phyloP scores from a whole-genome alignment of 2,113 vertebrate genomes.

The Brachionichthys hirsutus region DNA sequence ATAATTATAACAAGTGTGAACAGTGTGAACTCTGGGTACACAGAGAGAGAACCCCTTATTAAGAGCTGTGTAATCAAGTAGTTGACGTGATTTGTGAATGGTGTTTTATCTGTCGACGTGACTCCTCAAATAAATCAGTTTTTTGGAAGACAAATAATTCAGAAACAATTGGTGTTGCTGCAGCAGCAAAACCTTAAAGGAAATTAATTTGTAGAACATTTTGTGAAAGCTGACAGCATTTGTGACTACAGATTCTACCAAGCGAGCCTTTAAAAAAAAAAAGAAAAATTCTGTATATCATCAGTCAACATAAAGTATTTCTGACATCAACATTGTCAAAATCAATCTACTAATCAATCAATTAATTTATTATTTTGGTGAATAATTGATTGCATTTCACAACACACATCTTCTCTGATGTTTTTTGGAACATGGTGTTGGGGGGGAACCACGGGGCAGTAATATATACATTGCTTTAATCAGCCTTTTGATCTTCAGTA shows the following conservation, averaged over 20 bases:
- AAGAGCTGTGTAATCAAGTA: conserved; percentile 76
- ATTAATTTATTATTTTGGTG: conserved; percentile 71
- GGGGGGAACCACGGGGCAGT: conserved; percentile 62
- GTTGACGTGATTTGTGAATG: conserved; percentile 64
- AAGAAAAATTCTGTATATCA: conserved; percentile 11
- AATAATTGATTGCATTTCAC: conserved; percentile 74
- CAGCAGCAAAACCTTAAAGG: neutral
- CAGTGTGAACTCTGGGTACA: conserved; percentile 65
- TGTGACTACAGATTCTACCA: neutral
- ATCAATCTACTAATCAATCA: conserved; percentile 75
- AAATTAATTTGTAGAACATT: neutral
- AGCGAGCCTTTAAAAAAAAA: neutral
- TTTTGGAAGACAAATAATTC: conserved; percentile 35
- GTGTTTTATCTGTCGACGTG: conserved; percentile 67
- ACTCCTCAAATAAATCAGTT: conserved; percentile 36
- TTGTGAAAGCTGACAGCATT: neutral
- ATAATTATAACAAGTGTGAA: conserved; percentile 78
- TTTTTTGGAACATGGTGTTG: conserved; percentile 68
- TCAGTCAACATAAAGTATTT: conserved; percentile 47
- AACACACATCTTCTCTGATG: conserved; percentile 70
- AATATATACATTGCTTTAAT: conserved; percentile 81
- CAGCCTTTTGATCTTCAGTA: conserved; percentile 77
- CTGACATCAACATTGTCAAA: conserved; percentile 70
- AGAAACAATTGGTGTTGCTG: neutral
- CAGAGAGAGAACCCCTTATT: conserved; percentile 76